Evolutionary conservation across 2,797 vertebrate genomes (phyloP).

Genomic region (Podargus strigoides): DNA sequence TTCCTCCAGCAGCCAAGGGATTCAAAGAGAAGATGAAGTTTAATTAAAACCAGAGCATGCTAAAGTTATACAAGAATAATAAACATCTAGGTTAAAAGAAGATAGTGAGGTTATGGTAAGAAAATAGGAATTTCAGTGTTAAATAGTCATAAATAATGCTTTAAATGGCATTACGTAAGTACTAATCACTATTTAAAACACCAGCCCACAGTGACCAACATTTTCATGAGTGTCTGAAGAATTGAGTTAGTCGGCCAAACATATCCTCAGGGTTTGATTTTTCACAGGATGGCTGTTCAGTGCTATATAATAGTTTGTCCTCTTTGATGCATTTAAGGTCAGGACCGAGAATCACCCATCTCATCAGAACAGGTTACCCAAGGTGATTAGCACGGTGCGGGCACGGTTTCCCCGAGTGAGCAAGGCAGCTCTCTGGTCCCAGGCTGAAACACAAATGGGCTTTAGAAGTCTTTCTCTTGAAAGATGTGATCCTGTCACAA

Average conservation of each 20-base stretch:
- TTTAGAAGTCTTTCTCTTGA: neutral
- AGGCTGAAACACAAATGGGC: neutral
- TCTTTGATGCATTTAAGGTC: neutral
- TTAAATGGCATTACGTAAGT: neutral
- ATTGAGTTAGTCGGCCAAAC: neutral
- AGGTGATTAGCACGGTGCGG: rapidly evolving
- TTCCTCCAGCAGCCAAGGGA: neutral
- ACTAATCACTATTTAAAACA: neutral
- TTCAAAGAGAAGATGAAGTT: neutral
- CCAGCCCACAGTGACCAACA: no score
- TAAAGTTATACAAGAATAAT: rapidly evolving
- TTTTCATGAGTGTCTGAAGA: neutral
- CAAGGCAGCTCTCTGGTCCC: neutral
- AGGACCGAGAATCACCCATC: rapidly evolving
- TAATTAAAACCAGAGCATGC: neutral
- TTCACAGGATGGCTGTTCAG: neutral
- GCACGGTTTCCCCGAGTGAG: rapidly evolving
- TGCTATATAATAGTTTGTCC: neutral
- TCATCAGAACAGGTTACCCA: neutral
- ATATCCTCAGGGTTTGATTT: rapidly evolving
- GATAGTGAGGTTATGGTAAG: neutral
- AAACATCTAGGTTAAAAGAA: rapidly evolving
- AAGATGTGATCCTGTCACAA: neutral
- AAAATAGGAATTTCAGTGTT: neutral
- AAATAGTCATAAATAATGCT: neutral